phyloP scores from a whole-genome alignment of 2,797 vertebrate genomes.

The Sylvia borin region DNA sequence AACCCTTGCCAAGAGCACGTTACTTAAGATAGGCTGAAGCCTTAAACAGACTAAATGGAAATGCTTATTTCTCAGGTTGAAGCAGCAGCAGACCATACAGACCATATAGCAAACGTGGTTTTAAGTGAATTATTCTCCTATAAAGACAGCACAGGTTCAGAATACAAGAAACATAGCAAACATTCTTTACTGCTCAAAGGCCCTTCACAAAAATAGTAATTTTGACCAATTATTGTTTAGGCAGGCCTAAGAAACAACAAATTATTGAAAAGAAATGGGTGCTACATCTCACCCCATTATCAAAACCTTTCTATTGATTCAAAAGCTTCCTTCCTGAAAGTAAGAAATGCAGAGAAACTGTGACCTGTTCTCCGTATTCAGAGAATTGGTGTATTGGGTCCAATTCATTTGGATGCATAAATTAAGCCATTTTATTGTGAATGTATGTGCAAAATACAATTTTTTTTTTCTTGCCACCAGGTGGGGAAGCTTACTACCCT shows the following conservation, averaged over 20 bases:
- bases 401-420: neutral
- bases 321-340: neutral
- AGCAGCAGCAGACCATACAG: neutral
- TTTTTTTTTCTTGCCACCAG: neutral
- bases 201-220: neutral
- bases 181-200: neutral
- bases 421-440: neutral
- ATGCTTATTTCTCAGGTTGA: neutral
- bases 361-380: neutral
- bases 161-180: neutral
- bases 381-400: accelerated
- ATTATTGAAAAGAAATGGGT: neutral
- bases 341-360: neutral
- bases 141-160: accelerated
- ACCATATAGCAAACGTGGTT: neutral
- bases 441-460: neutral
- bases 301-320: neutral
- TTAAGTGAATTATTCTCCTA: neutral
- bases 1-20: neutral
- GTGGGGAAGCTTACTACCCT: neutral
- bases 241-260: neutral
- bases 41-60: neutral
- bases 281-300: neutral
- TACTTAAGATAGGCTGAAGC: neutral
- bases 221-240: neutral